Percentiles rank a stretch among this genome's conserved stretches.
These are phyloP conservation scores for Anomalospiza imberbis DNA, from an alignment of 2,797 vertebrate genomes.

Conservation along the genomic window DNA sequence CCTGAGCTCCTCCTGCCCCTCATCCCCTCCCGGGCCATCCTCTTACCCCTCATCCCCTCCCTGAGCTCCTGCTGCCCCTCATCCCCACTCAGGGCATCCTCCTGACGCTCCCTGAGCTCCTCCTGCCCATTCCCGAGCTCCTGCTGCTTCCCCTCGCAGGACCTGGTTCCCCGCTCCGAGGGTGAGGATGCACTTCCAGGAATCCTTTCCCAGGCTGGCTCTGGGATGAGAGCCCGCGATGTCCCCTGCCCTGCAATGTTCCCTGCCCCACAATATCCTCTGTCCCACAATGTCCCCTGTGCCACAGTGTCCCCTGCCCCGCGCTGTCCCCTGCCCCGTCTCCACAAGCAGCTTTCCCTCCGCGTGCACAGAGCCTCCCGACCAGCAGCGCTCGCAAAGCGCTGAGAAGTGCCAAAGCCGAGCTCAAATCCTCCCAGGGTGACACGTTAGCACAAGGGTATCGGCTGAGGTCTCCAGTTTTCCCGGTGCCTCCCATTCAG, in stretches of 20 bases:
- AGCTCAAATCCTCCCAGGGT: neutral
- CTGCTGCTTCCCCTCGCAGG: neutral
- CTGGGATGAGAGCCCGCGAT: neutral
- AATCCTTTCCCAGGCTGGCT: neutral
- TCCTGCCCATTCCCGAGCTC: neutral
- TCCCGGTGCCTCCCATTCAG: neutral
- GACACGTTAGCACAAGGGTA: neutral
- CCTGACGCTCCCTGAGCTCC: neutral
- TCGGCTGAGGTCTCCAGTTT: conserved; percentile 9
- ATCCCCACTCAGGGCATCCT: too few relatives aligned
- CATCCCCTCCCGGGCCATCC: neutral
- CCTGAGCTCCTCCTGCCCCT: neutral
- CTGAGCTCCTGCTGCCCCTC: neutral
- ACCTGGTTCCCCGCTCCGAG: accelerated
- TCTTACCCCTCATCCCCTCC: too few relatives aligned
- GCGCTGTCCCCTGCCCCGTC: neutral
- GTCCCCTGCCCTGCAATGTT: neutral
- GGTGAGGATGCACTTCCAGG: neutral
- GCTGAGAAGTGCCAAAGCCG: neutral
- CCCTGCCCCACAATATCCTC: neutral
- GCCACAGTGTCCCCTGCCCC: neutral
- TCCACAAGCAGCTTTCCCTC: neutral
- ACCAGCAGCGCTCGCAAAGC: neutral
- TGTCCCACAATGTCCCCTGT: neutral
- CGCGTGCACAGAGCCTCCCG: neutral